These are phyloP conservation scores for Sus scrofa DNA, from an alignment of 2,113 vertebrate genomes.

Conservation along the genomic window DNA sequence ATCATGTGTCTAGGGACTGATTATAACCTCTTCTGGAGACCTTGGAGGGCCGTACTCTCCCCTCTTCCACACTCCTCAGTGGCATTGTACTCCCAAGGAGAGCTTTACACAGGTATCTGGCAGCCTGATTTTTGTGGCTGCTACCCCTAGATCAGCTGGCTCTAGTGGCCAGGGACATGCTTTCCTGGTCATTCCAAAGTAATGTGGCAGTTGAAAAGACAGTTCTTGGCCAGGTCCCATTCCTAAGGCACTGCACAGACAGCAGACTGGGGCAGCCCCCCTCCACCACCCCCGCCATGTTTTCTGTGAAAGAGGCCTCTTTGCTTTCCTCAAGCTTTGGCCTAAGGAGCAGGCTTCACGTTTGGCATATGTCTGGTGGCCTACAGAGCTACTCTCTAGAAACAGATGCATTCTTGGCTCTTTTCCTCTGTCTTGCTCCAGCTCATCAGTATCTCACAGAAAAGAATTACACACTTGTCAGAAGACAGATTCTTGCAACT, in stretches of 20 bases:
- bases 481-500: background rate
- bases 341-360: background rate
- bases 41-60: background rate
- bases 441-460: background rate
- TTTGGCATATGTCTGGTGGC: background rate
- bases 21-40: background rate
- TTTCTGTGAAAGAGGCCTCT: background rate
- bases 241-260: background rate
- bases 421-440: background rate
- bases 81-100: no score
- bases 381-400: background rate
- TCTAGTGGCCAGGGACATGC: background rate
- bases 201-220: background rate
- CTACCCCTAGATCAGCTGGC: background rate
- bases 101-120: background rate
- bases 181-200: background rate
- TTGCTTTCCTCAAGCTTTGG: background rate
- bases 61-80: background rate
- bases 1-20: background rate
- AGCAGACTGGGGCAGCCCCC: background rate
- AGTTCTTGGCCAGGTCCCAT: background rate
- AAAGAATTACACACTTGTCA: background rate
- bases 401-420: background rate
- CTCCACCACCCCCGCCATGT: background rate
- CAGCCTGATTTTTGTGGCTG: background rate